Conservation (phyloP, 2,113 vertebrate genomes). For the Solea senegalensis region DNA sequence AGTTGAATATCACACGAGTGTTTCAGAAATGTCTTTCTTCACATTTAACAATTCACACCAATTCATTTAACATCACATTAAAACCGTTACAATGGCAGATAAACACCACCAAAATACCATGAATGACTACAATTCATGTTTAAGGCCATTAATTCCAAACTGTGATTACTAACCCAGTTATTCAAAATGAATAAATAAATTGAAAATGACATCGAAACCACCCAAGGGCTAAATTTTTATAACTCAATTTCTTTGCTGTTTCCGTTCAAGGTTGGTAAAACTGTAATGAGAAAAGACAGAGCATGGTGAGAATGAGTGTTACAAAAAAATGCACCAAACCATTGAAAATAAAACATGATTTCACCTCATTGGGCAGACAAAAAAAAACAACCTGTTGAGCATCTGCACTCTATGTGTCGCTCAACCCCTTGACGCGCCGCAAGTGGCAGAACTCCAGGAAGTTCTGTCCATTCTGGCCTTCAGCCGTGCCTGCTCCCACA, state of each 20-base stretch:
- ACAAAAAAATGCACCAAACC: slow-evolving; percentile 25
- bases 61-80: background rate
- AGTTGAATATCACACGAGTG: too few relatives aligned
- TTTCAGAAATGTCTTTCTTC: too few relatives aligned
- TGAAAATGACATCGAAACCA: slow-evolving; percentile 49
- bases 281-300: slow-evolving; percentile 24
- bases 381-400: slow-evolving; percentile 12
- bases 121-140: background rate
- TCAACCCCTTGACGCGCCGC: slow-evolving; percentile 42
- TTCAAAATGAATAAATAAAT: slow-evolving; percentile 21
- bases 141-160: slow-evolving; percentile 26
- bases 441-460: slow-evolving; percentile 39
- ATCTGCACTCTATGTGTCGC: slow-evolving; percentile 14
- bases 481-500: slow-evolving; percentile 51
- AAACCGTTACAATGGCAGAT: slow-evolving; percentile 5
- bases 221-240: slow-evolving; percentile 39
- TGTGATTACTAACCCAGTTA: slow-evolving; percentile 16
- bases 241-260: slow-evolving; percentile 37
- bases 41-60: too few relatives aligned
- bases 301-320: too few relatives aligned
- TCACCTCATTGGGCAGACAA: slow-evolving; percentile 46
- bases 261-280: slow-evolving; percentile 57
- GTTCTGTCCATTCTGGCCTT: slow-evolving; percentile 49
- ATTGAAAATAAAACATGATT: slow-evolving; percentile 52
- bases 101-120: background rate